These are phyloP conservation scores for Tauraco hartlaubi DNA, from an alignment of 2,797 vertebrate species.

Conservation along the genomic window DNA sequence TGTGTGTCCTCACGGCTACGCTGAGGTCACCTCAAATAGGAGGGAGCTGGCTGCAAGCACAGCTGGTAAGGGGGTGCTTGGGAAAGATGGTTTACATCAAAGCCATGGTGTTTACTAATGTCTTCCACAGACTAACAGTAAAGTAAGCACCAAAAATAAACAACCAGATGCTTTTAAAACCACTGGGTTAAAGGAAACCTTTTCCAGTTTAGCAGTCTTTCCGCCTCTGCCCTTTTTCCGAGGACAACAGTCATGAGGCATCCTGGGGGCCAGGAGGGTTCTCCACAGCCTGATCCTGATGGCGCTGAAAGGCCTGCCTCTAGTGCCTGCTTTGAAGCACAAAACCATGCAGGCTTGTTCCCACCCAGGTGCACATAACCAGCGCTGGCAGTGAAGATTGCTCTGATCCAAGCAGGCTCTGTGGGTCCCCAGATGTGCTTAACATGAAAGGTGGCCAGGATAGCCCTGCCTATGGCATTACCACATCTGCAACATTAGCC, in stretches of 20 bases:
- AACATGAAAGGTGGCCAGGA: neutral
- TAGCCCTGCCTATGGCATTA: neutral
- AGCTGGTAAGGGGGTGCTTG: neutral
- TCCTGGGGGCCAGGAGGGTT: neutral
- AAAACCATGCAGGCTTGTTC: neutral
- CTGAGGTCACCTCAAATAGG: neutral
- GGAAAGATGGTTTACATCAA: neutral
- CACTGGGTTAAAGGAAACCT: neutral
- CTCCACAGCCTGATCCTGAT: neutral
- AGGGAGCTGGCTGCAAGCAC: neutral
- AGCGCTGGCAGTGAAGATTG: neutral
- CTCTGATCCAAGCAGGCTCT: neutral
- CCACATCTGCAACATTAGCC: neutral
- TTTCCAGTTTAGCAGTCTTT: neutral
- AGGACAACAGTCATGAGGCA: fast-evolving
- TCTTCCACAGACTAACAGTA: neutral
- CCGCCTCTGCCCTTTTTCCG: neutral
- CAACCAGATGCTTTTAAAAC: neutral
- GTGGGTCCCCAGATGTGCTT: neutral
- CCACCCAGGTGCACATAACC: neutral
- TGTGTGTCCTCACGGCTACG: neutral
- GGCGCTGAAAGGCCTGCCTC: neutral
- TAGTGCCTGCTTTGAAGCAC: neutral
- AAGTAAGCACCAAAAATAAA: neutral
- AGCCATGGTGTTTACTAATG: neutral